These are phyloP conservation scores for Drosophila pandora DNA, from an alignment of 1,140 invertebrate genomes.

Conservation along the genomic window DNA sequence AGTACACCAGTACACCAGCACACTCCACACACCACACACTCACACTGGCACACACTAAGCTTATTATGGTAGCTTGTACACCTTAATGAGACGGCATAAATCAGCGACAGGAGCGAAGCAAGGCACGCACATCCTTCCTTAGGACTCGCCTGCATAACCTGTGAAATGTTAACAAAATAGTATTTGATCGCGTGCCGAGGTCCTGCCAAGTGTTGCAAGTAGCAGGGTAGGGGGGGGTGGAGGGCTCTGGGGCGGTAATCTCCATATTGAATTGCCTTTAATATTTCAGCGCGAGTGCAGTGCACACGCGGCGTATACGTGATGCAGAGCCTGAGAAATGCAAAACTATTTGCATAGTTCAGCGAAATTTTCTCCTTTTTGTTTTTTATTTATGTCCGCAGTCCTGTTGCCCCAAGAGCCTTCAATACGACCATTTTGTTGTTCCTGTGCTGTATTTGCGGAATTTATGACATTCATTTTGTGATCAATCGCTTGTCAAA, in stretches of 20 bases:
- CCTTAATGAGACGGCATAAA: slow-evolving; percentile 61
- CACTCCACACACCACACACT: slow-evolving; percentile 7
- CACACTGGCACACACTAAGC: slow-evolving; percentile 10
- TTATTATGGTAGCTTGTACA: slow-evolving; percentile 61
- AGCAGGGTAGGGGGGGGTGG: neutral
- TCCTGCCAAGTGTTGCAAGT: neutral
- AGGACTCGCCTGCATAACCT: slow-evolving; percentile 38
- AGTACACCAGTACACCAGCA: neutral
- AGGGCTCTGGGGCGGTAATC: slow-evolving; percentile 40
- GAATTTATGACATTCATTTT: slow-evolving; percentile 74
- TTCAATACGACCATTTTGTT: neutral
- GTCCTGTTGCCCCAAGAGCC: neutral
- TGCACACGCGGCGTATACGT: slow-evolving; percentile 63
- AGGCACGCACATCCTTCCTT: slow-evolving; percentile 2
- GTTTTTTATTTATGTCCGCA: slow-evolving; percentile 16
- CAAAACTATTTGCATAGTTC: slow-evolving; percentile 76
- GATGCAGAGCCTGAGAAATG: slow-evolving; percentile 59
- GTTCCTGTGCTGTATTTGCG: neutral
- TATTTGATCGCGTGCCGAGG: slow-evolving; percentile 70
- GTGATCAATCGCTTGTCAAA: slow-evolving; percentile 73
- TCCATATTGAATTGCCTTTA: slow-evolving; percentile 72
- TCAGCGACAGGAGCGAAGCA: slow-evolving; percentile 50
- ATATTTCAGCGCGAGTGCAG: slow-evolving; percentile 60
- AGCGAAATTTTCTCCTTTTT: slow-evolving; percentile 22
- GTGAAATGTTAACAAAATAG: slow-evolving; percentile 72